phyloP scores from a whole-genome alignment of 1,140 invertebrate genomes.

The Trachymyrmex septentrionalis region DNA sequence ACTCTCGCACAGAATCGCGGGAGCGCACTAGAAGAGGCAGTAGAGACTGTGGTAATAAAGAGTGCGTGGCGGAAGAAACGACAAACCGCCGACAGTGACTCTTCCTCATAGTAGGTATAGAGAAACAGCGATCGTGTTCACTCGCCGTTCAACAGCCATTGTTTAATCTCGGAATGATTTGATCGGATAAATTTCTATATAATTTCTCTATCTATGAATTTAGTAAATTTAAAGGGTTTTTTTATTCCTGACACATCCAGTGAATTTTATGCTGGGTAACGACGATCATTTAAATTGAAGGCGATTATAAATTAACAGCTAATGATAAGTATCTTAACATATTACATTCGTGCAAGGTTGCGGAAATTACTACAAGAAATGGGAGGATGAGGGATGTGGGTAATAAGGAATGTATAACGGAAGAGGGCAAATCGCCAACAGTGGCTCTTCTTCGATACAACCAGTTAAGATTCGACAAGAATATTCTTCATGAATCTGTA shows the following conservation, averaged over 20 bases:
- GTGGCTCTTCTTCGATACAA: constrained; percentile 51
- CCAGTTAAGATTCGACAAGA: constrained; percentile 20
- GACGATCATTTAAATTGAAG: constrained; percentile 57
- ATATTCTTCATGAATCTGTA: constrained; percentile 32
- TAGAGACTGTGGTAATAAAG: constrained; percentile 69
- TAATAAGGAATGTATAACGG: constrained; percentile 69
- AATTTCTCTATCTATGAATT: neutral
- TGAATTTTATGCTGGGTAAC: neutral
- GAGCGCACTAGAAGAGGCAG: constrained; percentile 60
- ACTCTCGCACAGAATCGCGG: constrained; percentile 73
- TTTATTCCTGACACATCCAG: neutral
- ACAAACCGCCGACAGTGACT: constrained; percentile 71
- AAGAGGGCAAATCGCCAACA: constrained; percentile 63
- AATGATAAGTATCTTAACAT: constrained; percentile 70
- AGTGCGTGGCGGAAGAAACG: constrained; percentile 73
- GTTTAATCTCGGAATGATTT: neutral
- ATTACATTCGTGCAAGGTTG: constrained; percentile 65
- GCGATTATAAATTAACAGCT: constrained; percentile 67
- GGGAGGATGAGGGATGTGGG: constrained; percentile 62
- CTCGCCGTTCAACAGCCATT: constrained; percentile 33
- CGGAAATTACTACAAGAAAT: constrained; percentile 74
- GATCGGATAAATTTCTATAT: neutral
- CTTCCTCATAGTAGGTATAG: constrained; percentile 68
- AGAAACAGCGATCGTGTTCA: constrained; percentile 49
- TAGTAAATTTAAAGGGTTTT: neutral